Conservation (phyloP, 2,888 invertebrate species). For the Pasiphila rectangulata region DNA sequence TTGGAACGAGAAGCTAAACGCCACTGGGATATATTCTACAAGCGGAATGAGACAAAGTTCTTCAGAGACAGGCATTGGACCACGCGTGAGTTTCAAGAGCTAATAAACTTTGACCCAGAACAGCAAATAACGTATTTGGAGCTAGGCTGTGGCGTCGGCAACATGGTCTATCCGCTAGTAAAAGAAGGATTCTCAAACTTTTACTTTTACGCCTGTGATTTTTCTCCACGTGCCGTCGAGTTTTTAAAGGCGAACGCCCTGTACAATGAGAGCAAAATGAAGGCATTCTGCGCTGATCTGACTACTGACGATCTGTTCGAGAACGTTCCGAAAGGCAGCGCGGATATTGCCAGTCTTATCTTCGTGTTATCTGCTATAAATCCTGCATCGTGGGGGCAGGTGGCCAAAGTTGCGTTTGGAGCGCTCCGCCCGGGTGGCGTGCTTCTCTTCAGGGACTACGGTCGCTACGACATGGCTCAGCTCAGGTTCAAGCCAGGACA, state of each 20-base stretch:
- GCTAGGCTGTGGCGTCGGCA: conserved; percentile 98
- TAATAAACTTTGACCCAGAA: conserved; percentile 80
- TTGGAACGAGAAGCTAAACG: conserved; percentile 91
- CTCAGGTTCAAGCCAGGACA: conserved; percentile 95
- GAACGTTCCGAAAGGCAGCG: conserved; percentile 66
- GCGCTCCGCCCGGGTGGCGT: conserved; percentile 88
- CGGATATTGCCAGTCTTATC: conserved; percentile 93
- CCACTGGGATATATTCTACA: conserved; percentile 98
- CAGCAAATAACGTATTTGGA: conserved; percentile 86
- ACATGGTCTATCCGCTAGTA: conserved; percentile 95
- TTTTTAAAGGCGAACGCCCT: conserved; percentile 86
- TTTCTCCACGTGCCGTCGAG: conserved; percentile 94
- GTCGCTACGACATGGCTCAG: conserved; percentile 97
- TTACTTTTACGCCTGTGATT: conserved; percentile 93
- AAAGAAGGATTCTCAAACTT: conserved; percentile 85
- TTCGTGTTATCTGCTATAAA: conserved; percentile 97
- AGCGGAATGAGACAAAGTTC: conserved; percentile 94
- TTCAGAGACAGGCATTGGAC: conserved; percentile 99
- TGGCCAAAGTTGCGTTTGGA: conserved; percentile 83
- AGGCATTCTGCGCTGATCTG: conserved; percentile 92
- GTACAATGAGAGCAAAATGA: conserved; percentile 84
- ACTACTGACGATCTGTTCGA: conserved; percentile 85
- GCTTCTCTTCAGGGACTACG: conserved; percentile 95
- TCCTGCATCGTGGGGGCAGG: conserved; percentile 88
- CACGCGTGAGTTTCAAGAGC: conserved; percentile 93